Evolutionary conservation across 2,888 invertebrate genomes (phyloP), one percentile per base, ranked within the genome.

Genomic region (Corythucha ciliata): DNA sequence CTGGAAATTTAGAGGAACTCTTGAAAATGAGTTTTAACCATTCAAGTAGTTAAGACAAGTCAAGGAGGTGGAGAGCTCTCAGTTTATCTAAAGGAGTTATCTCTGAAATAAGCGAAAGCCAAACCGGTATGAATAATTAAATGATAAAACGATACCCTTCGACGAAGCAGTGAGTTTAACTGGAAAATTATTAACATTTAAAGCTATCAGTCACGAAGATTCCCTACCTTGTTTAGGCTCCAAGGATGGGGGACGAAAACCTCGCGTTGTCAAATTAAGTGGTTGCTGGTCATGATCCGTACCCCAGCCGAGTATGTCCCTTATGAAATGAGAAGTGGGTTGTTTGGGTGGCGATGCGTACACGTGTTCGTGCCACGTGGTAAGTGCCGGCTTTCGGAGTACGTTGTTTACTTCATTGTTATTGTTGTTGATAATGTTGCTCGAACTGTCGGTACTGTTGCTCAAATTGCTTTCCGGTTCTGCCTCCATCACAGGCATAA

Each of bases 251-350:
- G 36, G 18, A 2, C 51, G 34, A 34, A 51, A 51, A 3, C 37
- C 29, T 8, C 51, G 25, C 12, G 45, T 45, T 29, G 51, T 51
- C 26, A 51, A 20, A 18, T 51, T 51, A 21, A 51, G 37, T 20
- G 51, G 51, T 36, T 51, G 51, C 10, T 50, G 42, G 48, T 48
- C 27, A 26, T 48, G 29, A 34, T 49, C 49, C 16, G 33, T 33
- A 18, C 16, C 14, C 51, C 51, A 51, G 14, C 51, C 51, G 34
- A 51, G 37, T 14, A 51, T 51, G 45, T 51, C 45, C 16, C 45
- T n/a, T 8, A 51, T 51, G 45, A 45, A 51, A 36, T 51, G 51
- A n/a, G 51, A 44, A 27, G 51, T 51, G 45, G 51, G 51, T 16
- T 36, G 44, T 25, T 51, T 51, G n/a, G 51, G 51, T 18, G 51